Base-by-base conservation (phyloP, 2,888 invertebrate genomes). In the Emmelina monodactyla region DNA sequence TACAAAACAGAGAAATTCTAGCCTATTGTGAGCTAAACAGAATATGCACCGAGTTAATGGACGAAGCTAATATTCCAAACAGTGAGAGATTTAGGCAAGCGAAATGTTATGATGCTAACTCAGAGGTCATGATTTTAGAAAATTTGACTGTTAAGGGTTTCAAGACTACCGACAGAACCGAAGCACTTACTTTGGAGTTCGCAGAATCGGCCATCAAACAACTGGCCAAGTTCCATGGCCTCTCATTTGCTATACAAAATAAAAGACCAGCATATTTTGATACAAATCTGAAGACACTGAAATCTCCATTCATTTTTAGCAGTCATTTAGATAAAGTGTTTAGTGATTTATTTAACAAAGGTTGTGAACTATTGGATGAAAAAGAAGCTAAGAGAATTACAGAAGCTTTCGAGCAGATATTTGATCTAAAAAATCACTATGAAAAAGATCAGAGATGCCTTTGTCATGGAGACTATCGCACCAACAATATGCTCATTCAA, bases 41-140 rank as follows among this genome's bases (percentile, higher is more conserved):
- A 34, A 32, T 63, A 9, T 57, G 53, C n/a, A 37, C 37, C 2
- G 43, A 55, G 13, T 28, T 70, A 2, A 62, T 69, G 49, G 44
- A 51, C 3, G 44, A 55, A 33, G 52, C 47, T 0, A 45, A 51
- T 1, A 41, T 71, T 10, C 61, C 65, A 5, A 1, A 11, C 1
- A 39, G 45, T 14, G 53, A 64, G 31, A 51, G 53, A 50, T 64
- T 49, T 11, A 53, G 50, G 33, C 49, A 54, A n/a, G 47, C 52
- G 0, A 56, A 58, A 37, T 45, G 42, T 37, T 69, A 52, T 30
- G 39, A 52, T 4, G 57, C 49, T 2, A 51, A 45, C 31, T 34
- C 41, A 9, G 50, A 62, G 33, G 49, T 53, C 2, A 55, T 70
- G 2, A 53, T 69, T 31, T 45, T 69, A 19, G 65, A 66, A 41